These are phyloP conservation scores for Phyllopteryx taeniolatus DNA, from an alignment of 2,113 vertebrate genomes.

Conservation along the genomic window DNA sequence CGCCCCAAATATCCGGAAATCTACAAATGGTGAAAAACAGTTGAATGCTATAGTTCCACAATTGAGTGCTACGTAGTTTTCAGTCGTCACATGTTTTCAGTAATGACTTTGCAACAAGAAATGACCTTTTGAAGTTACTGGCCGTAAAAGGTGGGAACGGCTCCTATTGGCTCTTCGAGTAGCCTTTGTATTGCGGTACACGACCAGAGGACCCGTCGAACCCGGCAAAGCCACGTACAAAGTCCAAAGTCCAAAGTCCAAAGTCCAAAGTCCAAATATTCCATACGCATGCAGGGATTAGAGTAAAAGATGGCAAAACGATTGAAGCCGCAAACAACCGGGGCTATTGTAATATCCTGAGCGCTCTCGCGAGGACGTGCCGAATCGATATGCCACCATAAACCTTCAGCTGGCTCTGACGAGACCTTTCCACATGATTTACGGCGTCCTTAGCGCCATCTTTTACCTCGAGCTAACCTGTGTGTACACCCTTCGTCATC, in stretches of 20 bases:
- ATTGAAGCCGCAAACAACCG: not conserved
- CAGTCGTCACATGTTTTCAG: not conserved
- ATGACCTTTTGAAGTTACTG: too few species aligned
- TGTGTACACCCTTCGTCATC: not conserved
- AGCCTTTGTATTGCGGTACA: not conserved
- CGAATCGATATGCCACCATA: conserved; percentile 40
- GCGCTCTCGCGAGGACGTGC: conserved; percentile 30
- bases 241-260: too few species aligned
- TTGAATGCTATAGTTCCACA: too few species aligned
- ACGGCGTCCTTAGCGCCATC: conserved; percentile 28
- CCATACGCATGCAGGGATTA: not conserved
- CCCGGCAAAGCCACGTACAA: not conserved
- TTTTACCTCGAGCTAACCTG: conserved; percentile 6
- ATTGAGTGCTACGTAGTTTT: too few species aligned
- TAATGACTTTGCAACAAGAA: not conserved
- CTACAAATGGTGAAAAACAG: too few species aligned
- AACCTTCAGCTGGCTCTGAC: conserved; percentile 53
- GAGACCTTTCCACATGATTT: conserved; percentile 32
- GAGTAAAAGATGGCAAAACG: not conserved
- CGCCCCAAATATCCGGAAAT: too few species aligned
- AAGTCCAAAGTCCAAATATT: not conserved
- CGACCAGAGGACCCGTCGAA: not conserved
- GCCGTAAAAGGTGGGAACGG: not conserved
- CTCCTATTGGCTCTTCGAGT: not conserved
- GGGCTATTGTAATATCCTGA: conserved; percentile 23